Evolutionary conservation across 2,888 invertebrate genomes (phyloP), one percentile per base, ranked within the genome.

Genomic region (Scaptomyza reducta): DNA sequence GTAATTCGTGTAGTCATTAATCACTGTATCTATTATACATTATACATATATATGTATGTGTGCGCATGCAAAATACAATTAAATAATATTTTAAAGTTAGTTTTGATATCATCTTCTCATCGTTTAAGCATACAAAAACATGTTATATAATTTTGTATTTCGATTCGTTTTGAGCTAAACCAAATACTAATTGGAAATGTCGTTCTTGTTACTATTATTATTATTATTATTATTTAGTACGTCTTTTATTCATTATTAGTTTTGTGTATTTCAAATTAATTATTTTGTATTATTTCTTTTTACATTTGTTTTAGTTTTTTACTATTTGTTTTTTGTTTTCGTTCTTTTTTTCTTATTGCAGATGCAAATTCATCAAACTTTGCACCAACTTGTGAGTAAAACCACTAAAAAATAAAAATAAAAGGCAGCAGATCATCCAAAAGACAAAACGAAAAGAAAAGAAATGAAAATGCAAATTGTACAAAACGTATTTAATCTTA

Each of bases 341-440:
- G 9, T 57, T 63, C 44, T 44, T n/a, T 35, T 42, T 61, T 68
- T 38, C 58, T 44, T 46, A 31, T 56, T 64, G 6, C 74, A 87
- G 81, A 80, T 46, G 29, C 50, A 61, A 67, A 54, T 70, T 63
- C 69, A 45, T 63, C 70, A 59, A 80, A 80, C 47, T 69, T 81
- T 81, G 57, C 69, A 45, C 69, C 74, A 61, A 84, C 87, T 49
- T 66, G 81, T 81, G 57, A 81, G 81, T 87, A 77, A 31, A 46
- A 13, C 44, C 9, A 55, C 22, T 25, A 9, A 11, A 14, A 10
- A 16, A 10, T 10, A 10, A 10, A 5, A 6, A 31, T 1, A 16
- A 3, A 10, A 1, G 29, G 18, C 7, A 31, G 22, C 9, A 10
- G 3, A 38, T 16, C 7, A 38, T 14, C n/a, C n/a, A 35, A 7